A percentile compares a stretch with the other conserved stretches of the same genome.
These are phyloP conservation scores for Drosophila suzukii DNA, from an alignment of 1,140 invertebrate genomes.

Conservation along the genomic window DNA sequence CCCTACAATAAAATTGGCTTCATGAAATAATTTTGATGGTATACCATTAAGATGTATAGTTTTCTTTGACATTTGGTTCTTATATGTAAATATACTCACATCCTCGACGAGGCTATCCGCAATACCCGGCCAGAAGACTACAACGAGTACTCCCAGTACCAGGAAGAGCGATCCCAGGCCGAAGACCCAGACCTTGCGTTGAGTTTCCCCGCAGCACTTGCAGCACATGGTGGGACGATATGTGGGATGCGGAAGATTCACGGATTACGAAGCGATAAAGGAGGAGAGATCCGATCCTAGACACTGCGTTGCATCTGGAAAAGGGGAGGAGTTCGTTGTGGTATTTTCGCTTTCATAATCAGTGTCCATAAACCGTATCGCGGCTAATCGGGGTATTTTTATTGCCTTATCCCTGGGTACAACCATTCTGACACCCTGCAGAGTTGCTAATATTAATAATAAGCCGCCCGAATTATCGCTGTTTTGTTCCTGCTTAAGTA, in stretches of 20 bases:
- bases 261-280: conserved; percentile 4
- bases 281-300: conserved; percentile 2
- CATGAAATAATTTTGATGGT: too few relatives aligned
- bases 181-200: conserved; percentile 81
- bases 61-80: too few relatives aligned
- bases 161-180: conserved; percentile 65
- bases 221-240: conserved; percentile 67
- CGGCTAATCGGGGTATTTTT: conserved; percentile 56
- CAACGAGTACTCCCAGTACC: conserved; percentile 53
- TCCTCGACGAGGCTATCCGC: conserved; percentile 58
- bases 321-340: neutral
- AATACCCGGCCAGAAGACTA: conserved; percentile 68
- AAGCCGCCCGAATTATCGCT: conserved; percentile 37
- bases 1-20: neutral
- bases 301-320: conserved; percentile 48
- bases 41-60: neutral
- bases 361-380: conserved; percentile 43
- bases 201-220: conserved; percentile 74
- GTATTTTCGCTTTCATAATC: conserved; percentile 44
- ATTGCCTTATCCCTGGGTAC: conserved; percentile 24
- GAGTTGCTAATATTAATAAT: conserved; percentile 22
- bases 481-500: conserved; percentile 24
- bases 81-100: conserved; percentile 45
- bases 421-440: conserved; percentile 36
- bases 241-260: conserved; percentile 3